Base-by-base conservation (phyloP, 2,113 vertebrate genomes). In the Nipponia nippon region DNA sequence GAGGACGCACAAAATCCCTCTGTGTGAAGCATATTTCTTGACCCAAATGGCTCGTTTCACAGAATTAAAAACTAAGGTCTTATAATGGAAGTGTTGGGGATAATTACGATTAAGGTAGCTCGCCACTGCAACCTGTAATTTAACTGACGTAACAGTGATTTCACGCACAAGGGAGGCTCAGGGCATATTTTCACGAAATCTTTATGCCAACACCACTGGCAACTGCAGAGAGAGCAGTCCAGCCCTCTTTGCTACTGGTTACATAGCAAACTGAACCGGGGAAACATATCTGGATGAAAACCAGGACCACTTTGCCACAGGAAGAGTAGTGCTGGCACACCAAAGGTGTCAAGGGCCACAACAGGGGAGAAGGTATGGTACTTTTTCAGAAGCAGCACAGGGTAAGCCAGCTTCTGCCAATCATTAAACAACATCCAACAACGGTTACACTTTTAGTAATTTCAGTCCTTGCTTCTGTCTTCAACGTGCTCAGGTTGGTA, bases 301-400 rank as follows among this genome's bases (percentile, higher is more conserved):
- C 7, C 18, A 80, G 34, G 49, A 50, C 4, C 61, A 17, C 29
- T 26, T 19, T 38, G 63, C 49, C 30, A 26, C 44, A 32, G 66
- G 14, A 47, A 56, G n/a, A 7, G 49, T 38, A 20, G 23, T 25
- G 40, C 58, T 49, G 40, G 40, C 36, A 78, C 63, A 42, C 32
- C 40, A 1, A 7, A 13, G 30, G 16, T 32, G 9, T 6, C 15
- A 49, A 83, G 70, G 42, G 30, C 59, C 5, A 6, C 16, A 4
- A 0, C 0, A 49, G 11, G 22, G 10, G 1, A 46, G 11, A 53
- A 18, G 30, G 44, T 9, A 55, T 5, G 11, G 29, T 20, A 34
- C 18, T 36, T 66, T 20, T 34, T 7, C 63, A 82, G 77, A 73
- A 75, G 13, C 69, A 82, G 87, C 65, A 66, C 4, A 36, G 19